Evolutionary conservation across 1,140 invertebrate species (phyloP).

Genomic region (Oryctes rhinoceros): DNA sequence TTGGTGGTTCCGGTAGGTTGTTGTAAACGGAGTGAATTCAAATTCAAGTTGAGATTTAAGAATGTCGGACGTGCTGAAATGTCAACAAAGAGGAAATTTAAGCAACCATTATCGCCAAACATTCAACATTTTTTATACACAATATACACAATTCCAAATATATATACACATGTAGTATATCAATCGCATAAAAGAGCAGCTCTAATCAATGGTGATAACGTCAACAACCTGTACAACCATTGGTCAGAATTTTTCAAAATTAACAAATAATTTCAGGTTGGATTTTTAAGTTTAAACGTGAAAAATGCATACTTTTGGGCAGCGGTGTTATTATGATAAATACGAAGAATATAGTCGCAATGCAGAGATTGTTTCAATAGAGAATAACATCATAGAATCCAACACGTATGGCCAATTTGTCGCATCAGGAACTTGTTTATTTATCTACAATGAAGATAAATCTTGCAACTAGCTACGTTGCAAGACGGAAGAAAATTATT

Average conservation of each 20-base stretch:
- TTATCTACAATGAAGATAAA: too few relatives aligned
- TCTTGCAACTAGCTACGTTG: too few relatives aligned
- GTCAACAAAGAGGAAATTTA: slow-evolving; percentile 51
- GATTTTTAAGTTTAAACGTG: not conserved
- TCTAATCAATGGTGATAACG: not conserved
- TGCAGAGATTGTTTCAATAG: not conserved
- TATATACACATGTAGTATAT: slow-evolving; percentile 13
- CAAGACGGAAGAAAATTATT: too few relatives aligned
- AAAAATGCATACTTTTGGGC: not conserved
- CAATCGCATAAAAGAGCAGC: too few relatives aligned
- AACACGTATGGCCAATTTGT: too few relatives aligned
- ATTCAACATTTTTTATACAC: not conserved
- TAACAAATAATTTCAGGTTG: not conserved
- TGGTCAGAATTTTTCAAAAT: not conserved
- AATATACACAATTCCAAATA: slow-evolving; percentile 37
- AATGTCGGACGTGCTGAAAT: slow-evolving; percentile 96
- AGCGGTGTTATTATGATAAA: too few relatives aligned
- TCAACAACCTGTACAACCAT: too few relatives aligned
- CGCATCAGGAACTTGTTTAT: too few relatives aligned
- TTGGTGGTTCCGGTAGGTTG: slow-evolving; percentile 73
- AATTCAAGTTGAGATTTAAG: slow-evolving; percentile 93
- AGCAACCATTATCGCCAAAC: slow-evolving; percentile 23
- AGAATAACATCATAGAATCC: not conserved
- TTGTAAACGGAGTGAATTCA: slow-evolving; percentile 88
- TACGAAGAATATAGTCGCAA: too few relatives aligned